These are phyloP conservation scores for Scaptomyza parva DNA, from an alignment of 2,888 invertebrate genomes.

Conservation along the genomic window DNA sequence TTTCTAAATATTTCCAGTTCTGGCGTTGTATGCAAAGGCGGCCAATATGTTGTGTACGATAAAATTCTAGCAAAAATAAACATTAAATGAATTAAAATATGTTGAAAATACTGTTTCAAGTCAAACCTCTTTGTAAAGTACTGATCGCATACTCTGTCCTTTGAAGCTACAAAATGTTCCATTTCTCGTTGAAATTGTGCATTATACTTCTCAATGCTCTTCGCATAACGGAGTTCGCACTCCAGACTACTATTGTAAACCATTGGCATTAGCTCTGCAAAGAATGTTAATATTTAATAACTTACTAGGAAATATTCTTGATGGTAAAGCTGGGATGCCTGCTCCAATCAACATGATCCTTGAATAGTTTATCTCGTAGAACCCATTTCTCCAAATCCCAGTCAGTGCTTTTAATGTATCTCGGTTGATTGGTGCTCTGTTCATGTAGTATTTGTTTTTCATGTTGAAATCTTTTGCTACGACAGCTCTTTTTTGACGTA, in stretches of 20 bases:
- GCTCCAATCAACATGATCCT: constrained; percentile 46
- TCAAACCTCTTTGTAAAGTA: constrained; percentile 44
- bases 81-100: not conserved
- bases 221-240: constrained; percentile 32
- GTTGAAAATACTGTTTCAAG: not conserved
- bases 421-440: too few species aligned
- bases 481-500: not conserved
- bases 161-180: constrained; percentile 11
- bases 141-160: constrained; percentile 17
- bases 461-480: not conserved
- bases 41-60: constrained; percentile 46
- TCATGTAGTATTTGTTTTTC: not conserved
- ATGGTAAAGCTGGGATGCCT: constrained; percentile 54
- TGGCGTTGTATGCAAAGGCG: constrained; percentile 51
- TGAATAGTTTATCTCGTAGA: rapidly evolving
- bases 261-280: not conserved
- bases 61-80: constrained; percentile 28
- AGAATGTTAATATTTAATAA: not conserved
- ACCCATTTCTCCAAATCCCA: not conserved
- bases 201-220: constrained; percentile 32
- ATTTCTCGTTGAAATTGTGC: constrained; percentile 42
- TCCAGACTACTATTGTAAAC: constrained; percentile 31
- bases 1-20: constrained; percentile 41
- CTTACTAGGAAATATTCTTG: constrained; percentile 50
- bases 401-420: not conserved